phyloP scores from a whole-genome alignment of 1,140 invertebrate species.

The Holotrichia oblita region DNA sequence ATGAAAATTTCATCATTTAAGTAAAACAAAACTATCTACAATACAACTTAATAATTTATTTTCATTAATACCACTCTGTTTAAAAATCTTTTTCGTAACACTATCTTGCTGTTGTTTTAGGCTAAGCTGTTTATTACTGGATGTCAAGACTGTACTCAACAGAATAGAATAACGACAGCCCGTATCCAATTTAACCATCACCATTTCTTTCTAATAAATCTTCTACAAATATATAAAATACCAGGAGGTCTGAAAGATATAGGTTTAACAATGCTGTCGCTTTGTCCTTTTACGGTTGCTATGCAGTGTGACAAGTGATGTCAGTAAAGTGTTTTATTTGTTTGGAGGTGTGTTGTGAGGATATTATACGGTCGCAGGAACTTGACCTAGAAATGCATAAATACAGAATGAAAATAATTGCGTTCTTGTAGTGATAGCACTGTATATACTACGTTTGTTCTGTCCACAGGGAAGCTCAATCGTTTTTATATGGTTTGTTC shows the following conservation, averaged over 20 bases:
- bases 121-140: not conserved
- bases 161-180: not conserved
- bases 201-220: conserved; percentile 5
- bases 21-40: too few species aligned
- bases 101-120: too few species aligned
- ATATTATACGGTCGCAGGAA: not conserved
- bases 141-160: not conserved
- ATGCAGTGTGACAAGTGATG: conserved; percentile 21
- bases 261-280: conserved; percentile 16
- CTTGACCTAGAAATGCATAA: conserved; percentile 25
- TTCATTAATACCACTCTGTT: too few species aligned
- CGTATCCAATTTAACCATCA: not conserved
- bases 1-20: too few species aligned
- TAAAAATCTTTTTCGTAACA: too few species aligned
- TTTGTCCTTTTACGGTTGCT: conserved; percentile 13
- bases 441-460: not conserved
- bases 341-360: conserved; percentile 21
- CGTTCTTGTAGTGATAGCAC: not conserved
- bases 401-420: conserved; percentile 8
- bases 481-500: too few species aligned
- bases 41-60: too few species aligned
- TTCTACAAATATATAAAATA: conserved; percentile 17
- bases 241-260: conserved; percentile 6
- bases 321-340: conserved; percentile 26
- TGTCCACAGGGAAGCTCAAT: too few species aligned